phyloP scores from a whole-genome alignment of 1,140 invertebrate species.

The Macrostomum lignano region DNA sequence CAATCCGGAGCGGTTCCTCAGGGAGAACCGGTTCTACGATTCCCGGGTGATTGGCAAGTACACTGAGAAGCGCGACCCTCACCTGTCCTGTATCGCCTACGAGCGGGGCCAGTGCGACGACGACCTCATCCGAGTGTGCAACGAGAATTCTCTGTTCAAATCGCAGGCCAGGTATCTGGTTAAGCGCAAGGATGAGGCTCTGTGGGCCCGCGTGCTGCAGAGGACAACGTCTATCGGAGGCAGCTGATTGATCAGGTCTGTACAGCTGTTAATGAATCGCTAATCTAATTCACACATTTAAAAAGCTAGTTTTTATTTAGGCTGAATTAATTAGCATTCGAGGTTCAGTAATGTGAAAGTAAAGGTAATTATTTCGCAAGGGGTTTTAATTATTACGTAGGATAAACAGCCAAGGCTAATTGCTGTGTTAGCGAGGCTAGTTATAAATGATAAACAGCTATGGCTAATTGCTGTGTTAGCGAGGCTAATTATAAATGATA shows the following conservation, averaged over 20 bases:
- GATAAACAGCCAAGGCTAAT: too few relatives aligned
- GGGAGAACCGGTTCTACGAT: slow-evolving; percentile 72
- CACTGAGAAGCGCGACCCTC: slow-evolving; percentile 95
- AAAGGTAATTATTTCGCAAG: too few relatives aligned
- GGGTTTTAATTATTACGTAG: too few relatives aligned
- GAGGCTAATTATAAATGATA: too few relatives aligned
- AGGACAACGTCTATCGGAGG: slow-evolving; percentile 70
- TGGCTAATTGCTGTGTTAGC: too few relatives aligned
- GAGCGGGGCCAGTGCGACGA: slow-evolving; percentile 86
- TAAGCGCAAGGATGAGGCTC: slow-evolving; percentile 56
- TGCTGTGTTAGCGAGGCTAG: too few relatives aligned
- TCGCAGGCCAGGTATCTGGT: slow-evolving; percentile 86
- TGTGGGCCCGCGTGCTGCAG: slow-evolving; percentile 86
- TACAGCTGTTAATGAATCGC: too few relatives aligned
- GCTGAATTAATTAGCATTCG: too few relatives aligned
- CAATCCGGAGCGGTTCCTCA: slow-evolving; percentile 85
- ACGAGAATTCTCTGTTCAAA: slow-evolving; percentile 95
- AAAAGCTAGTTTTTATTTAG: too few relatives aligned
- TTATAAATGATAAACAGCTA: too few relatives aligned
- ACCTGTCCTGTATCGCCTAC: slow-evolving; percentile 89
- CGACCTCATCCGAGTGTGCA: slow-evolving; percentile 84
- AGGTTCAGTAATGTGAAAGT: too few relatives aligned
- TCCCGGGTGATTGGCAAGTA: slow-evolving; percentile 79
- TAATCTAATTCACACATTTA: too few relatives aligned
- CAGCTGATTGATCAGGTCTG: slow-evolving; percentile 80